Evolutionary conservation across 1,140 invertebrate species (phyloP).

Genomic region (Pseudachorutes palmiensis): DNA sequence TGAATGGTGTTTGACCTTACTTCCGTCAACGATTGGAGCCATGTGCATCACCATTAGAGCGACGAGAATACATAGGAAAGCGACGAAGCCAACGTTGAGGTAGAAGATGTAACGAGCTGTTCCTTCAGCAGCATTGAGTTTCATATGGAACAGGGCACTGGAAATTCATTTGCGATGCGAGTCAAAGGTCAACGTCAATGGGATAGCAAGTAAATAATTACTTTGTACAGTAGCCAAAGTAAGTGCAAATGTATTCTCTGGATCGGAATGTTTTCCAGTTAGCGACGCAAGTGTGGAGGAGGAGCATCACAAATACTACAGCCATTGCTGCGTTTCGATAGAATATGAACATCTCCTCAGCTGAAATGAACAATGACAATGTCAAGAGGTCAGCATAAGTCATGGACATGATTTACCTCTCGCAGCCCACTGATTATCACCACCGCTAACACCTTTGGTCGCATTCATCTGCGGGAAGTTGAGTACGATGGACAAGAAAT

Average conservation of each 20-base stretch:
- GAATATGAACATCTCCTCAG: slow-evolving; percentile 6
- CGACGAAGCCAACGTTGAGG: background rate
- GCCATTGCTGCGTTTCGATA: background rate
- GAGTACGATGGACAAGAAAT: background rate
- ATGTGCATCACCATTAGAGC: background rate
- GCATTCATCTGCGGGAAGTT: slow-evolving; percentile 5
- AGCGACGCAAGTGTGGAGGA: background rate
- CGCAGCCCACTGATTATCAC: background rate
- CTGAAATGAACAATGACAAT: background rate
- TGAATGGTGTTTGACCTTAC: background rate
- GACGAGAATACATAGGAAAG: background rate
- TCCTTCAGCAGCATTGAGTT: background rate
- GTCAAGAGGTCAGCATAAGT: background rate
- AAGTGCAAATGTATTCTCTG: background rate
- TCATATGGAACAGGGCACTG: background rate
- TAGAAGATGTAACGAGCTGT: background rate
- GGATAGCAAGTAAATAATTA: too few species aligned
- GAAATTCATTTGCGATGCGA: background rate
- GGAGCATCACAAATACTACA: background rate
- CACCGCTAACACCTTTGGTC: background rate
- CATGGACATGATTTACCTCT: background rate
- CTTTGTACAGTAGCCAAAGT: background rate
- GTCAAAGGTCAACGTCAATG: too few species aligned
- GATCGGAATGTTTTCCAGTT: background rate
- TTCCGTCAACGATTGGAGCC: background rate